Evolutionary conservation across 2,797 vertebrate species (phyloP).

Genomic region (Margarornis squamiger): DNA sequence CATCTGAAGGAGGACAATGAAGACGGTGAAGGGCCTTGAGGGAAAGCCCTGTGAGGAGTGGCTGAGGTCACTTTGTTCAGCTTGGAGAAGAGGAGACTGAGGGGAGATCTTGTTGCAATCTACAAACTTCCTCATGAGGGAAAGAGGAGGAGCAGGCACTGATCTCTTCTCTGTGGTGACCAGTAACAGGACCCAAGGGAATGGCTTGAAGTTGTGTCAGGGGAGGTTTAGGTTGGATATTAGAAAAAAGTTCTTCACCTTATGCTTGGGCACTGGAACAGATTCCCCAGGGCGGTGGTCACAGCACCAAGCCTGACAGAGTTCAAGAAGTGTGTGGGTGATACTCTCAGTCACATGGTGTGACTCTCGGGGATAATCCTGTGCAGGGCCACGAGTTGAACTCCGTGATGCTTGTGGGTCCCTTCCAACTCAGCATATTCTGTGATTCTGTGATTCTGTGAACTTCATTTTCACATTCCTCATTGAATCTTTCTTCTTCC

Average conservation of each 20-base stretch:
- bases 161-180: background rate
- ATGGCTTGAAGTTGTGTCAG: background rate
- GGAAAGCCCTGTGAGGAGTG: background rate
- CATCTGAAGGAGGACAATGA: background rate
- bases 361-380: background rate
- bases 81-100: background rate
- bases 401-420: background rate
- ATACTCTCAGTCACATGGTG: background rate
- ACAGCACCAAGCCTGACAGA: background rate
- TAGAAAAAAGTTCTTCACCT: background rate
- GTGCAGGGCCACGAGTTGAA: background rate
- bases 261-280: background rate
- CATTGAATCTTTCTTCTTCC: background rate
- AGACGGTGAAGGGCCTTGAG: background rate
- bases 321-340: background rate
- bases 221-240: background rate
- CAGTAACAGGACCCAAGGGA: background rate
- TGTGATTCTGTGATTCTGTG: background rate
- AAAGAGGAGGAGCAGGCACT: background rate
- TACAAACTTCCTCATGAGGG: background rate
- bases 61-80: background rate
- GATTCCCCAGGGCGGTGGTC: background rate
- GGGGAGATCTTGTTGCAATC: background rate
- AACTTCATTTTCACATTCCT: background rate
- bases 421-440: background rate